Base-by-base conservation (phyloP, 2,113 vertebrate genomes). In the Boleophthalmus pectinirostris region DNA sequence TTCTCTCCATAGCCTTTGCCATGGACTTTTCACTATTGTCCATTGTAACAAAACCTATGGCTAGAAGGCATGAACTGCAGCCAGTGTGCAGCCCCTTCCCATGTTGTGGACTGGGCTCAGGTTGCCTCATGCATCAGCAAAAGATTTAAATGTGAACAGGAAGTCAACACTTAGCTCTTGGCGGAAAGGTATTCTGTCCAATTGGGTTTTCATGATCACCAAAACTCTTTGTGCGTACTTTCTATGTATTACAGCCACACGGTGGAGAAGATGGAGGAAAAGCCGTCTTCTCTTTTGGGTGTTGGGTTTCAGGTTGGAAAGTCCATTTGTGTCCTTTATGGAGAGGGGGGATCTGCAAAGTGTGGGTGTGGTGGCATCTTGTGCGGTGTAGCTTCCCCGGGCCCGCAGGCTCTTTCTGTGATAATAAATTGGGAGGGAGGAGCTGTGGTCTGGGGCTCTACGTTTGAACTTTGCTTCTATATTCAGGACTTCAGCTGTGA, bases 291-390 rank as follows among this genome's bases (percentile, higher is more conserved):
- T 91, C 91, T 92, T 92, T 92, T 88, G 73, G 71, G 92, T 84
- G 75, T 93, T 80, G 68, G 79, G 86, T 93, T 93, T 88, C 91
- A 88, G 85, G 82, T 88, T 88, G 87, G 89, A 92, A 93, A 92
- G 87, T 87, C 88, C 84, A 77, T 87, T 89, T 86, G 75, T 81
- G 80, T 79, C 80, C 83, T 87, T 89, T 88, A 86, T 87, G 79
- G 73, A 82, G 79, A 45, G 80, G 74, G 38, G 65, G 21, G 64
- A 82, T 83, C 78, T 79, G 75, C 72, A 53, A 66, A 38, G 71
- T 49, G 61, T 91, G 90, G 90, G 89, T 86, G 91, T 90, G 90
- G 89, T 84, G 72, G 79, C 80, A 81, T 91, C 82, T 91, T 66
- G 79, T 92, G 89, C 89, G 91, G 90, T 89, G 82, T 68, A 77